These are phyloP conservation scores for Elachura formosa DNA, from an alignment of 2,113 vertebrate species.

Conservation along the genomic window DNA sequence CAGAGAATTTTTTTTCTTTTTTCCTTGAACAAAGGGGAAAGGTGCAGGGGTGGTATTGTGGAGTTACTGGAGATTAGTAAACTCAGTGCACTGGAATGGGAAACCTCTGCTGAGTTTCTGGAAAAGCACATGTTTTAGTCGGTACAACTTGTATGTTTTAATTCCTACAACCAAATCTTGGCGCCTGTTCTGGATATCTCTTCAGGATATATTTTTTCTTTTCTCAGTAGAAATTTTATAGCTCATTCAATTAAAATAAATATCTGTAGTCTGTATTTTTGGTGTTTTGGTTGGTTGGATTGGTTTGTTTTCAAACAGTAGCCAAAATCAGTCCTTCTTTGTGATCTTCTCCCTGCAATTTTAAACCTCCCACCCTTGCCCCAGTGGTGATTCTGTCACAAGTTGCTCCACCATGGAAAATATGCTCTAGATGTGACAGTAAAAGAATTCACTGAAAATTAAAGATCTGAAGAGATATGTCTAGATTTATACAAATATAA, in stretches of 20 bases:
- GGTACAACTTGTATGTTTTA: not conserved
- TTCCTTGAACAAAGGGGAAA: not conserved
- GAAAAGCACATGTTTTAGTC: not conserved
- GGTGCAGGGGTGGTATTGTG: not conserved
- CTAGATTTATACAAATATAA: not conserved
- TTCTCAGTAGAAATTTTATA: not conserved
- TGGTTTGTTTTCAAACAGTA: not conserved
- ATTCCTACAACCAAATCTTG: not conserved
- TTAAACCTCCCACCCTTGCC: not conserved
- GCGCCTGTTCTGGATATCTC: not conserved
- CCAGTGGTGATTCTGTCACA: not conserved
- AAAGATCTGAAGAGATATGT: not conserved
- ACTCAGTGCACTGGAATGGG: not conserved
- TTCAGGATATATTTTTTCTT: not conserved
- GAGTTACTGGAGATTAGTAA: not conserved
- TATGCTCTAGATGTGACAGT: not conserved
- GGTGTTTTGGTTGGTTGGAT: not conserved
- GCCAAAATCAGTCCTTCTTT: not conserved
- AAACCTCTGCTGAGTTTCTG: not conserved
- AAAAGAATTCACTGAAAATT: not conserved
- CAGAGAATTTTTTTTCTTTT: not conserved
- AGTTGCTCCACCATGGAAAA: not conserved
- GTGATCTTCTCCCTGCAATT: not conserved
- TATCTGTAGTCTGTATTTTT: not conserved
- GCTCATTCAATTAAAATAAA: not conserved